Evolutionary conservation across 2,797 vertebrate species (phyloP).

Genomic region (Epinephelus coioides): DNA sequence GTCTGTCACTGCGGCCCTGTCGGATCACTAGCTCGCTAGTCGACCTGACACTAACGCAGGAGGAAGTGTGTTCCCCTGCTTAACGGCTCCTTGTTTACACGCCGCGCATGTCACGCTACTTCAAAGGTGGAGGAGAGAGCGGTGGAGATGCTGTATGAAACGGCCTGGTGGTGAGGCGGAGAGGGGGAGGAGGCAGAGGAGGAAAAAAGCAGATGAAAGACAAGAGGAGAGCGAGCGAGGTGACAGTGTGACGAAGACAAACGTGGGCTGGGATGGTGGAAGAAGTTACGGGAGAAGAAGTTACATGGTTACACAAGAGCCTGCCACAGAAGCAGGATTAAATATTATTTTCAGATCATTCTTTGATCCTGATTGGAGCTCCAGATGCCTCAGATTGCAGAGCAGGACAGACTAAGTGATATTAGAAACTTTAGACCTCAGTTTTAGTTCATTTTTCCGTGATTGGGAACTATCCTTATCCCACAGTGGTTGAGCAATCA

Average conservation of each 20-base stretch:
- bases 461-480: conserved; percentile 13
- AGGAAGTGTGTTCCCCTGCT: conserved; percentile 82
- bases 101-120: conserved; percentile 78
- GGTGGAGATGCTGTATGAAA: conserved; percentile 68
- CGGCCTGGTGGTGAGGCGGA: conserved; percentile 51
- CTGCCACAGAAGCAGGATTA: conserved; percentile 31
- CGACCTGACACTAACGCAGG: conserved; percentile 79
- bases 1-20: conserved; percentile 62
- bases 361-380: conserved; percentile 26
- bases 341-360: conserved; percentile 21
- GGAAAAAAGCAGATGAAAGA: conserved; percentile 57
- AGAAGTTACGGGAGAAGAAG: conserved; percentile 14
- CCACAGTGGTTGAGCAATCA: neutral
- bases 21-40: conserved; percentile 62
- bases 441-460: neutral
- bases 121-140: conserved; percentile 76
- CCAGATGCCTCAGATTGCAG: conserved; percentile 26
- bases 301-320: conserved; percentile 22
- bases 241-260: conserved; percentile 65
- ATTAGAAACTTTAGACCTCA: conserved; percentile 14
- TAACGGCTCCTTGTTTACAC: conserved; percentile 85
- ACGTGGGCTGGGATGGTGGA: conserved; percentile 33
- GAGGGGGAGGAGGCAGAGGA: conserved; percentile 62
- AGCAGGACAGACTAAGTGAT: conserved; percentile 17
- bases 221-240: conserved; percentile 58